Percentiles rank a stretch among this genome's conserved stretches.
phyloP scores from a whole-genome alignment of 2,113 vertebrate genomes.

The Meles meles region DNA sequence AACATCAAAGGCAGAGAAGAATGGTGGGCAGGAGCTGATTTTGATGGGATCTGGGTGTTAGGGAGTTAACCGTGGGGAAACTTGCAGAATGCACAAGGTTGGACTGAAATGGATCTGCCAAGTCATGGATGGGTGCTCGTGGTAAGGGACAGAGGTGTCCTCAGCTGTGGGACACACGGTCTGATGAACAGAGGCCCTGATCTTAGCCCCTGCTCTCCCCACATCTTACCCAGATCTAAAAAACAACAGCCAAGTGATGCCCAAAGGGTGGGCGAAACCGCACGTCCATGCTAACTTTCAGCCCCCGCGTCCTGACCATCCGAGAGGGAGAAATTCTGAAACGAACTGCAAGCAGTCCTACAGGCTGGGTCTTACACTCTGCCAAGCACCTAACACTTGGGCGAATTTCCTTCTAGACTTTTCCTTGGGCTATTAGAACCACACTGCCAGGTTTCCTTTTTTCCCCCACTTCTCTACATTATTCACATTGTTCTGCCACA shows the following conservation, averaged over 20 bases:
- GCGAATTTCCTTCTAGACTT: background rate
- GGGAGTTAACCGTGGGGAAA: background rate
- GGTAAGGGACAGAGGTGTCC: background rate
- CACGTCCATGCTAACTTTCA: background rate
- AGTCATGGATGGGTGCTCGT: background rate
- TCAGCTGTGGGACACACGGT: background rate
- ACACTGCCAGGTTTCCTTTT: background rate
- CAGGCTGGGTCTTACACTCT: background rate
- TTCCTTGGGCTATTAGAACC: background rate
- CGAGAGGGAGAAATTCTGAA: background rate
- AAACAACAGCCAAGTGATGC: background rate
- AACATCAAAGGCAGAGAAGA: background rate
- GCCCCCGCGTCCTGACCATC: background rate
- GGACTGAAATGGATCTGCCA: background rate
- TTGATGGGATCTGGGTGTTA: background rate
- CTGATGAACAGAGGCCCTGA: background rate
- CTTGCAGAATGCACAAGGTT: background rate
- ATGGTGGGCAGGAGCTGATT: background rate
- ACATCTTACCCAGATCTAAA: background rate
- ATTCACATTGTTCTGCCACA: background rate
- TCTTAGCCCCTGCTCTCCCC: background rate
- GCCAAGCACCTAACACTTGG: too few relatives aligned
- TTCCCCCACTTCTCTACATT: background rate
- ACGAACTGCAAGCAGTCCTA: fast-evolving
- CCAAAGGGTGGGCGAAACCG: background rate